Conservation (phyloP, 2,888 invertebrate species). For the Cistogaster globosa region DNA sequence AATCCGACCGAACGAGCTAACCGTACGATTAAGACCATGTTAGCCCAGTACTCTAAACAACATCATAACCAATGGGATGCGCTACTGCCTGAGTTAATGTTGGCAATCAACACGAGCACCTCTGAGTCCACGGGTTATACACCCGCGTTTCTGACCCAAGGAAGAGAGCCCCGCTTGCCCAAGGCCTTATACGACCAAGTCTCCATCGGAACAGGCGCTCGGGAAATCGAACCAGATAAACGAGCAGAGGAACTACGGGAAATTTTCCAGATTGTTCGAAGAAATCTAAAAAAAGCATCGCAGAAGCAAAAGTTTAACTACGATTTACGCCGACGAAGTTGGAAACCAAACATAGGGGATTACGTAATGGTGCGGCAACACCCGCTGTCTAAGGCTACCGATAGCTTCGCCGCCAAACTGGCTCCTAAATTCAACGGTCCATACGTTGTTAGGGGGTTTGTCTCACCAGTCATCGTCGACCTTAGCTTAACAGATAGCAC, state of each 20-base stretch:
- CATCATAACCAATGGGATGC: not conserved
- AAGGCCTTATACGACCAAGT: slow-evolving; percentile 18
- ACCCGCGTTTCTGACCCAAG: slow-evolving; percentile 15
- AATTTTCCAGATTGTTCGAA: slow-evolving; percentile 1
- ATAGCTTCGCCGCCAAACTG: slow-evolving; percentile 2
- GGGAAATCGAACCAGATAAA: not conserved
- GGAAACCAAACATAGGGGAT: not conserved
- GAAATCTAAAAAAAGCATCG: not conserved
- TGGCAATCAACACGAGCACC: slow-evolving; percentile 19
- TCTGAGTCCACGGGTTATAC: slow-evolving; percentile 13
- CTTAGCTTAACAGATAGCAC: no score
- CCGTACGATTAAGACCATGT: not conserved
- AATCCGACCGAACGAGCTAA: not conserved
- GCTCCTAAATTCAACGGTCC: slow-evolving; percentile 10
- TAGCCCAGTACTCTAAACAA: not conserved
- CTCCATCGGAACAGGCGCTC: not conserved
- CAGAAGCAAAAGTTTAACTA: not conserved
- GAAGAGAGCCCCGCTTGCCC: slow-evolving; percentile 28
- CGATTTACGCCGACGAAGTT: not conserved
- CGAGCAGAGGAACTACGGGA: not conserved
- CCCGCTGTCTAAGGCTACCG: not conserved
- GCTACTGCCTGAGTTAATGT: not conserved
- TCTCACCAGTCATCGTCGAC: no score
- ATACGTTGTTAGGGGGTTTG: not conserved
- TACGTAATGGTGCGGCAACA: not conserved